These are phyloP conservation scores for Drosophila kanapiae DNA, from an alignment of 1,140 invertebrate genomes.

Conservation along the genomic window DNA sequence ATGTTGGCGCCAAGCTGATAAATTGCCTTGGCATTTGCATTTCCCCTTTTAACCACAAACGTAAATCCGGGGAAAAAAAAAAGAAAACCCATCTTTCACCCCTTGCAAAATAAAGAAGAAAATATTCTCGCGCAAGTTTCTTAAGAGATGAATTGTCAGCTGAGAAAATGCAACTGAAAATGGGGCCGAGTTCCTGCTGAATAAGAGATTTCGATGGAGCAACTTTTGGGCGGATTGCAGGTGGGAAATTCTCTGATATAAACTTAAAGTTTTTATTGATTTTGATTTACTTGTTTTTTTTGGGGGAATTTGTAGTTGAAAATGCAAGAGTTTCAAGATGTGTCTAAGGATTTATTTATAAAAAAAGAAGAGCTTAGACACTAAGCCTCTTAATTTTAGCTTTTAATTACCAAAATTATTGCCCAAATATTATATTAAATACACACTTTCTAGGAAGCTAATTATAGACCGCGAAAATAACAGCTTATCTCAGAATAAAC, in stretches of 20 bases:
- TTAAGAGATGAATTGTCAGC: conserved; percentile 53
- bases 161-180: conserved; percentile 42
- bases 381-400: background rate
- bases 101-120: conserved; percentile 11
- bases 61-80: conserved; percentile 5
- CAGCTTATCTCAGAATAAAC: background rate
- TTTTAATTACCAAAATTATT: background rate
- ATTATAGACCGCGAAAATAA: background rate
- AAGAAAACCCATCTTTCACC: conserved; percentile 3
- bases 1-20: conserved; percentile 63
- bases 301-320: no score
- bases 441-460: background rate
- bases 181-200: conserved; percentile 6
- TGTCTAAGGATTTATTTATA: background rate
- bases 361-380: background rate
- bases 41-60: conserved; percentile 30
- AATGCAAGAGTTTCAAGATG: background rate
- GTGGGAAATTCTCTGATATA: conserved; percentile 12
- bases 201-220: background rate
- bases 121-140: conserved; percentile 37
- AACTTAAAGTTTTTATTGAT: conserved; percentile 34
- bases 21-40: conserved; percentile 67
- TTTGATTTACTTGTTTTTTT: conserved; percentile 20
- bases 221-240: conserved; percentile 26
- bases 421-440: background rate